Evolutionary conservation across 1,140 invertebrate species (phyloP).

Genomic region (Procambarus virginalis): DNA sequence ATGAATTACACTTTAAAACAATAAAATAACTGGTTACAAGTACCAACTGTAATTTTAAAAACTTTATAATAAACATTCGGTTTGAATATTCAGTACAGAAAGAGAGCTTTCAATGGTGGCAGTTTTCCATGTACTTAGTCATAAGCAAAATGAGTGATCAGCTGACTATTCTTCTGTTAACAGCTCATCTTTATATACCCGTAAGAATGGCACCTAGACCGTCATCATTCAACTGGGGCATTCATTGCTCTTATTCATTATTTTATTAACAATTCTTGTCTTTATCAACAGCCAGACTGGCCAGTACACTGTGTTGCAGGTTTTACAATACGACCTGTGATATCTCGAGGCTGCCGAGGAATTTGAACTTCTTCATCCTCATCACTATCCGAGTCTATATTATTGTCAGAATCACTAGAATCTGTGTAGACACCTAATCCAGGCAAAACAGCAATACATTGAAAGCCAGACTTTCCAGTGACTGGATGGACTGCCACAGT

Average conservation of each 20-base stretch:
- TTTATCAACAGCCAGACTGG: constrained; percentile 33
- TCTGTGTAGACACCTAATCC: constrained; percentile 60
- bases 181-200: neutral
- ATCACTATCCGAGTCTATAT: constrained; percentile 54
- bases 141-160: neutral
- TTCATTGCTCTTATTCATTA: neutral
- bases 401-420: constrained; percentile 59
- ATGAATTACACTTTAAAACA: too few species aligned
- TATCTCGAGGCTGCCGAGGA: constrained; percentile 45
- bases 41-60: too few species aligned
- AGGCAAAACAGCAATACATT: constrained; percentile 57
- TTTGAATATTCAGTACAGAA: too few species aligned
- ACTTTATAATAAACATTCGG: too few species aligned
- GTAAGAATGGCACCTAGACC: neutral
- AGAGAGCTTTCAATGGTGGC: too few species aligned
- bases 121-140: neutral
- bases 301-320: constrained; percentile 40
- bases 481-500: neutral
- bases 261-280: too few species aligned
- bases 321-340: constrained; percentile 54
- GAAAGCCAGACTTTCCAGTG: constrained; percentile 27
- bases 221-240: neutral
- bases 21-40: too few species aligned
- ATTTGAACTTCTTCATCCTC: constrained; percentile 10
- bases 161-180: neutral